Evolutionary conservation across 2,797 vertebrate species (phyloP).

Genomic region (Macropus fuliginosus): DNA sequence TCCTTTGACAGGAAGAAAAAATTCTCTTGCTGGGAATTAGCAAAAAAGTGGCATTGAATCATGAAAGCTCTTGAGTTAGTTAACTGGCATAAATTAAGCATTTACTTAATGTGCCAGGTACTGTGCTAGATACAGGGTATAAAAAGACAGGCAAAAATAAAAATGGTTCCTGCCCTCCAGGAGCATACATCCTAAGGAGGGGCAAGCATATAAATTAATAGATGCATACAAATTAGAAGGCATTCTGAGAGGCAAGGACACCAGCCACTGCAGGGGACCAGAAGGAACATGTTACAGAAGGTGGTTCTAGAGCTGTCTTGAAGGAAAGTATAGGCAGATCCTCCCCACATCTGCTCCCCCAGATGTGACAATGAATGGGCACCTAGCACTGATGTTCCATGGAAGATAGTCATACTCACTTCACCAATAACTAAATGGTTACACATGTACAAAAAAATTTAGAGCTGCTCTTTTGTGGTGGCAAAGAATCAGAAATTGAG

Average conservation of each 20-base stretch:
- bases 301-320: not conserved
- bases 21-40: conserved; percentile 82
- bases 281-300: not conserved
- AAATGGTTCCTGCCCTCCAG: not conserved
- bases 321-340: not conserved
- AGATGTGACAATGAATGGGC: not conserved
- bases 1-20: conserved; percentile 81
- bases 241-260: not conserved
- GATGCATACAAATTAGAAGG: not conserved
- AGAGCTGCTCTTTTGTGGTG: no score
- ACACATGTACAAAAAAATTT: no score
- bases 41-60: conserved; percentile 81
- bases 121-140: not conserved
- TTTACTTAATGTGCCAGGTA: not conserved
- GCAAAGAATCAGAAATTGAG: no score
- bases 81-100: conserved; percentile 76
- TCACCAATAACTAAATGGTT: not conserved
- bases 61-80: conserved; percentile 77
- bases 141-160: not conserved
- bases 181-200: conserved; percentile 9
- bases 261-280: not conserved
- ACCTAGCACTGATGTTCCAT: not conserved
- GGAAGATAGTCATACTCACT: not conserved
- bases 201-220: conserved; percentile 75
- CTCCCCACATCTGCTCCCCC: not conserved